Base-by-base conservation (phyloP, 2,888 invertebrate species). In the Mythimna lalbum region DNA sequence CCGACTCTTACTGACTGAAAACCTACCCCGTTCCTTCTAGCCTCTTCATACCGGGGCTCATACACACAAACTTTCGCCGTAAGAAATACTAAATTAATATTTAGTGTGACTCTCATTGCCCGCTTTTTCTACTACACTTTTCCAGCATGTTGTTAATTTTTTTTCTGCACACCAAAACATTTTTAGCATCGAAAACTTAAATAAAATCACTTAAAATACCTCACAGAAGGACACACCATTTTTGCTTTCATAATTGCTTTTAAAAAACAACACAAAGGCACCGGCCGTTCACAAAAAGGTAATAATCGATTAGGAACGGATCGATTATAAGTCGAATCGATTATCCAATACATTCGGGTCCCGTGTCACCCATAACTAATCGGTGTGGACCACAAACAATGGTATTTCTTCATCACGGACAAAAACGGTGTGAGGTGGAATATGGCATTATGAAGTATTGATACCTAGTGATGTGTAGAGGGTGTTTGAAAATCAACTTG, bases 361-460 rank as follows among this genome's bases (percentile, higher is more conserved):
- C 88, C 89, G 90, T 94, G 95, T 95, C 95, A 93, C 93, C 93
- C 92, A 91, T 89, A 90, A 92, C 94, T 88, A 93, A 95, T 94
- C 92, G 91, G 81, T 86, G 77, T 82, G 83, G 88, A 81, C 86
- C 89, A 86, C 89, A 91, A 91, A 94, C 94, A 94, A 94, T 94
- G 88, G 91, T 92, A 94, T 94, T 95, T 93, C 94, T 95, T 94
- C 93, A 94, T 94, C 94, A 93, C 90, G 89, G 91, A 95, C 94
- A 94, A 93, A 94, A 94, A 93, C 93, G 88, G 89, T 90, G 88
- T 87, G 88, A 87, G 90, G 85, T 92, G 89, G 94, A 93, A 93
- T 93, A 93, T 93, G 90, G 90, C 90, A 93, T 92, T 93, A 93
- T 89, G 91, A 85, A 82, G 91, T 91, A 92, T 89, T 86, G 82